Evolutionary conservation across 2,797 vertebrate species (phyloP).

Genomic region (Bradypus variegatus): DNA sequence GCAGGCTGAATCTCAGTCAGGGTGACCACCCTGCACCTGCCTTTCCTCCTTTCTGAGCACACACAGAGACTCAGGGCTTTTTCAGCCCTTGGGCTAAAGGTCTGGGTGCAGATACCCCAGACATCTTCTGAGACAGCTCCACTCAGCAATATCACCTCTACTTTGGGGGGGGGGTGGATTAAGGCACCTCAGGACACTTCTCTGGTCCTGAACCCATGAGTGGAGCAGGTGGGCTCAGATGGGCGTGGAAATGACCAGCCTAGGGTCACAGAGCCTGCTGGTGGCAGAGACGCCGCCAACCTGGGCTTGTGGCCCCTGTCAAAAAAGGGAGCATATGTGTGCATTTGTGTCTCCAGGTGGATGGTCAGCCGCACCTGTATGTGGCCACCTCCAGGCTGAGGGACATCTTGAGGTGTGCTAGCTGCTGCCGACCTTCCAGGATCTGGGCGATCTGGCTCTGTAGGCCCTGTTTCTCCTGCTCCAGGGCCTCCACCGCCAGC

Average conservation of each 20-base stretch:
- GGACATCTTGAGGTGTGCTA: slow-evolving; percentile 88
- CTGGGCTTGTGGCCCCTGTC: not conserved
- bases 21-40: not conserved
- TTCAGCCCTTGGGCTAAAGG: not conserved
- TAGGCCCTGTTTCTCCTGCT: slow-evolving; percentile 81
- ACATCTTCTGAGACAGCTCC: not conserved
- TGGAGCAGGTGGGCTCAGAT: not conserved
- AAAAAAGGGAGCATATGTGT: fast-evolving
- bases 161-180: not conserved
- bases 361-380: slow-evolving; percentile 81
- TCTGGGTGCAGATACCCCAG: not conserved
- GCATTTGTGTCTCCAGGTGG: not conserved
- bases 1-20: not conserved
- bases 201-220: not conserved
- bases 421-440: slow-evolving; percentile 80
- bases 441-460: slow-evolving; percentile 78
- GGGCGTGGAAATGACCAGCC: not conserved
- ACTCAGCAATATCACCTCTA: not conserved
- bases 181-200: not conserved
- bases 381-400: slow-evolving; percentile 89
- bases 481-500: slow-evolving; percentile 80
- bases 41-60: not conserved
- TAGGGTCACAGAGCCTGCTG: not conserved
- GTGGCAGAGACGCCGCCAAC: not conserved
- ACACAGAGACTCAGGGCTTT: not conserved